Base-by-base conservation (phyloP, 1,140 invertebrate genomes). In the Euura saliciscinereae region DNA sequence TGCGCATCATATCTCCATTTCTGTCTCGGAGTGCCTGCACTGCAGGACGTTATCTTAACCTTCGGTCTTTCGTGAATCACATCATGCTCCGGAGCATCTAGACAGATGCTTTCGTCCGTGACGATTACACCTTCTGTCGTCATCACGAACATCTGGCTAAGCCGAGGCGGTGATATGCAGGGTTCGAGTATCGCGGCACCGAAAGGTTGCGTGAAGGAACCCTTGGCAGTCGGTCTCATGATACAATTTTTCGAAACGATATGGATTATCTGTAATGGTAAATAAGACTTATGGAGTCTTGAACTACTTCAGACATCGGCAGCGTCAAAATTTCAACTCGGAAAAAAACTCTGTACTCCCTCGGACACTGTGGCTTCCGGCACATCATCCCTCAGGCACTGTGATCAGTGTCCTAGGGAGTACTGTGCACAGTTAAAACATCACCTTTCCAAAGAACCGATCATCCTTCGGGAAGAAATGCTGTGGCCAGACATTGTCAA, bases 401-500 rank as follows among this genome's bases (percentile, higher is more conserved):
- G 28, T n/a, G n/a, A n/a, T n/a, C 28, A 28, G 28, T 28, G 28
- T 28, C 28, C 28, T 28, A 28, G 28, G 0, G 0, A 28, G 28
- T 28, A 28, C 28, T 1, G 28, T 28, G 28, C 28, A 28, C 1
- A 28, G 28, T 28, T 28, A 28, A 70, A 65, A 13, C 10, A 28
- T 28, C 73, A 82, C 85, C 86, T 91, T 90, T 71, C 95, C 96
- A 81, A 97, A 96, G 82, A 96, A 96, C 68, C 95, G 88, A 75
- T 94, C 90, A 1, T 93, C 88, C 44, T 89, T 94, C 0, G 97
- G 97, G 77, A 98, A 94, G 83, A 98, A 98, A 81, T 98, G 93
- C 80, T 97, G 91, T 0, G 94, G 92, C 96, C 93, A 94, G 71
- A 99, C 91, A 82, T 97, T 97, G 42, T 97, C 91, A 71, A 99